A percentile compares a stretch with the other conserved stretches of the same genome.
Conservation (phyloP, 1,140 invertebrate species). For the Patella vulgata region DNA sequence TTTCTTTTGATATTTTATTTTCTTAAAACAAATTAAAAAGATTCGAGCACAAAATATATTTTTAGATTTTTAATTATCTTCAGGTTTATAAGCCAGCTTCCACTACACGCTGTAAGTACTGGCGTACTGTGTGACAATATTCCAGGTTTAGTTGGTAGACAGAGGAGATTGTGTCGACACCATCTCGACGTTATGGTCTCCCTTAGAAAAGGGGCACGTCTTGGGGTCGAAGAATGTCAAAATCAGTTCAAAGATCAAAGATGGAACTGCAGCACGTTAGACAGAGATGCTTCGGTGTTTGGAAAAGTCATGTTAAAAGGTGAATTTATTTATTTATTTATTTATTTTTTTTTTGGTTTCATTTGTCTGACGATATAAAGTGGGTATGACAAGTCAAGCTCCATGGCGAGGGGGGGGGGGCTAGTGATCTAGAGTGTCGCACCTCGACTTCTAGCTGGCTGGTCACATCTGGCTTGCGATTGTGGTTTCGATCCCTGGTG, state of each 20-base stretch:
- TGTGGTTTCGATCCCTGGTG: too few species aligned
- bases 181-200: constrained; percentile 70
- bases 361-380: not conserved
- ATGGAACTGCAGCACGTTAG: constrained; percentile 71
- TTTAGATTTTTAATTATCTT: too few species aligned
- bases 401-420: too few species aligned
- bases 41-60: too few species aligned
- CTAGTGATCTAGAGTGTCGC: too few species aligned
- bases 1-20: too few species aligned
- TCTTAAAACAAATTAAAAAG: too few species aligned
- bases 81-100: constrained; percentile 64
- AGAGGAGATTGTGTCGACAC: constrained; percentile 67
- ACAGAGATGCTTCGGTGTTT: constrained; percentile 60
- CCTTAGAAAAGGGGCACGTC: constrained; percentile 69
- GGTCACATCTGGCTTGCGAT: too few species aligned
- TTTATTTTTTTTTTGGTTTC: not conserved
- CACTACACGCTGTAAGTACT: constrained; percentile 55
- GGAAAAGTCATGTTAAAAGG: constrained; percentile 64
- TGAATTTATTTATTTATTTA: constrained; percentile 26
- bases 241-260: constrained; percentile 71
- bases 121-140: constrained; percentile 63
- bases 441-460: too few species aligned
- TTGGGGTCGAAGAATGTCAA: constrained; percentile 72
- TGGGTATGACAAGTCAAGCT: not conserved
- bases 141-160: constrained; percentile 58